Evolutionary conservation across 1,140 invertebrate species (phyloP), one percentile per base, ranked within the genome.

Genomic region (Andricus grossulariae): DNA sequence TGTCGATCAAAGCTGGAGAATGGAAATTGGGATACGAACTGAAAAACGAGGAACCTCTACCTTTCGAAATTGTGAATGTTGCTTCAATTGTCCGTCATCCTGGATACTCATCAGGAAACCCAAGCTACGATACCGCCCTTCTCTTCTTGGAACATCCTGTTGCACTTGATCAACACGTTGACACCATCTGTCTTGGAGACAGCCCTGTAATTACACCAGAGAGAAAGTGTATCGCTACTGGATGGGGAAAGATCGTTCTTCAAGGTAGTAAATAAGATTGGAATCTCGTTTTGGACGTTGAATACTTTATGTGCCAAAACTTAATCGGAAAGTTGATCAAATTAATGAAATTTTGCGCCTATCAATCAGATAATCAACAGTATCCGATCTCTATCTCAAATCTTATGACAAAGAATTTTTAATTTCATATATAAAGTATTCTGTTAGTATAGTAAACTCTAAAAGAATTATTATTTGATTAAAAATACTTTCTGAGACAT

Each of bases 1-100:
- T 97, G 1, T 93, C 95, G 0, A 93, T 97, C 71, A 96, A 97
- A 86, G 94, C 95, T 3, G 96, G 96, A 11, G 96, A 96, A 94
- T 97, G 95, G 95, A 95, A 96, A 87, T 91, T 97, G n/a, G 95
- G 95, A 50, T 94, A 95, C 76, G 94, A 95, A 74, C 80, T 90
- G 8, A 84, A 88, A 76, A 86, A 91, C 71, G 95, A 96, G 72
- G 96, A 97, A 86, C 96, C 96, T 1, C 88, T 96, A 19, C 94
- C 95, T 0, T 96, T 96, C 92, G 95, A 97, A 86, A 94, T 96
- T 21, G 92, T 94, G 0, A 93, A 94, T 39, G 95, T 96, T 1
- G 92, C 93, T 7, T 92, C 93, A 0, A 95, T 97, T 60, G 92
- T 94, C 1, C 83, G 93, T 8, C 96, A 97, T 90, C 96, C 96